These are phyloP conservation scores for Morone chrysops DNA, from an alignment of 2,113 vertebrate genomes.

Conservation along the genomic window DNA sequence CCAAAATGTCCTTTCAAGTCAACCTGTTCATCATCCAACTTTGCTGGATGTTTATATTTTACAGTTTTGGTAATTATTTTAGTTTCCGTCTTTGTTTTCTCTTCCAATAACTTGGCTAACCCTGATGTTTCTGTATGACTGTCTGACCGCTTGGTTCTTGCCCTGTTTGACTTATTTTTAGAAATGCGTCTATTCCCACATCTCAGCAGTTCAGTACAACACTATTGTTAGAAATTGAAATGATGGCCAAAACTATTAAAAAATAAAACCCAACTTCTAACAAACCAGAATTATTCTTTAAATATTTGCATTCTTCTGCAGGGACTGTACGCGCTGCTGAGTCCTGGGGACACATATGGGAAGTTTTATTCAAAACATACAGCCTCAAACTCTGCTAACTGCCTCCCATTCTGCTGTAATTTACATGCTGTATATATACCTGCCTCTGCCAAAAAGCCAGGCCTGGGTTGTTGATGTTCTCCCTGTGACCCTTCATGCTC, in stretches of 20 bases:
- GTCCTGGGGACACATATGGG: slow-evolving; percentile 10
- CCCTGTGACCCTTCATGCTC: slow-evolving; percentile 37
- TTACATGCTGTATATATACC: slow-evolving; percentile 28
- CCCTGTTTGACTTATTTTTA: background rate
- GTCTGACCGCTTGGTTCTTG: background rate
- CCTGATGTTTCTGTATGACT: background rate
- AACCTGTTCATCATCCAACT: background rate
- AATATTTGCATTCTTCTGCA: slow-evolving; percentile 35
- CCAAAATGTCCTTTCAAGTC: background rate
- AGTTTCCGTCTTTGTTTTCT: background rate
- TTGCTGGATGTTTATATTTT: background rate
- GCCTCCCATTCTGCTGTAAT: slow-evolving; percentile 31
- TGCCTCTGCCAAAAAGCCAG: slow-evolving; percentile 19
- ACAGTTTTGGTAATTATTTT: background rate
- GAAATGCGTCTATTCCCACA: background rate
- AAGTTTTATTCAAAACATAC: slow-evolving; percentile 41
- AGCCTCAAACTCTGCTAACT: slow-evolving; percentile 2
- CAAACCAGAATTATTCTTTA: slow-evolving; percentile 2
- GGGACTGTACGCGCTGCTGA: background rate
- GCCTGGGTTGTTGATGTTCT: slow-evolving; percentile 46
- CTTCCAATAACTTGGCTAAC: background rate
- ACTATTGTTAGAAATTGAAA: slow-evolving; percentile 1
- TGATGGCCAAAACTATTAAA: background rate
- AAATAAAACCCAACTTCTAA: background rate
- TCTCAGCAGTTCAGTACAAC: background rate